Percentiles rank a stretch among this genome's conserved stretches.
Evolutionary conservation across 1,140 invertebrate species (phyloP).

Genomic region (Bombus huntii): DNA sequence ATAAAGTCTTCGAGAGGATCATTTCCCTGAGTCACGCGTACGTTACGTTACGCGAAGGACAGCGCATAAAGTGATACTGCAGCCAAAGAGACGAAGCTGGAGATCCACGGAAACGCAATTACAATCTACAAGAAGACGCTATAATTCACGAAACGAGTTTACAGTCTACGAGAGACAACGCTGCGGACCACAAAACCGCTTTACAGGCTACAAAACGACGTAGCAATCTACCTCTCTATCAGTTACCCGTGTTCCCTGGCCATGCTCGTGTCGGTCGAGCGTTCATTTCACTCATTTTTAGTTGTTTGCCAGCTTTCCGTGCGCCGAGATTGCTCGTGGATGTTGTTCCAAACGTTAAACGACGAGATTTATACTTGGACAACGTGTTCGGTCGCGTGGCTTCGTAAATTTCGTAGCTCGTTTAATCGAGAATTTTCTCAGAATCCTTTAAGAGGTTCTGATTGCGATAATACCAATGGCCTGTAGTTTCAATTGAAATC

Average conservation of each 20-base stretch:
- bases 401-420: conserved; percentile 19
- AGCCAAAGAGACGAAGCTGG: background rate
- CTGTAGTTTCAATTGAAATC: background rate
- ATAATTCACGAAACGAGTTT: conserved; percentile 39
- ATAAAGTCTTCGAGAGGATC: background rate
- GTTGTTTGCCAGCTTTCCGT: background rate
- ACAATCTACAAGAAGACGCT: conserved; percentile 25
- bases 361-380: background rate
- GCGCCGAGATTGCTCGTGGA: background rate
- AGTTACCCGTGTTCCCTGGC: background rate
- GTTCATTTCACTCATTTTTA: conserved; percentile 25
- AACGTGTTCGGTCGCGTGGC: background rate
- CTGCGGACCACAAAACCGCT: conserved; percentile 32
- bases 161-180: conserved; percentile 27
- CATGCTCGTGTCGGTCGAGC: background rate
- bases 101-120: conserved; percentile 31
- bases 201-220: conserved; percentile 32
- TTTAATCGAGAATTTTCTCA: conserved; percentile 22
- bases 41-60: background rate
- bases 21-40: too few relatives aligned
- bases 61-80: too few relatives aligned
- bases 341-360: background rate
- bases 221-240: conserved; percentile 35
- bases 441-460: too few relatives aligned
- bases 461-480: background rate